Evolutionary conservation across 2,113 vertebrate genomes (phyloP).

Genomic region (Ifrita kowaldi): DNA sequence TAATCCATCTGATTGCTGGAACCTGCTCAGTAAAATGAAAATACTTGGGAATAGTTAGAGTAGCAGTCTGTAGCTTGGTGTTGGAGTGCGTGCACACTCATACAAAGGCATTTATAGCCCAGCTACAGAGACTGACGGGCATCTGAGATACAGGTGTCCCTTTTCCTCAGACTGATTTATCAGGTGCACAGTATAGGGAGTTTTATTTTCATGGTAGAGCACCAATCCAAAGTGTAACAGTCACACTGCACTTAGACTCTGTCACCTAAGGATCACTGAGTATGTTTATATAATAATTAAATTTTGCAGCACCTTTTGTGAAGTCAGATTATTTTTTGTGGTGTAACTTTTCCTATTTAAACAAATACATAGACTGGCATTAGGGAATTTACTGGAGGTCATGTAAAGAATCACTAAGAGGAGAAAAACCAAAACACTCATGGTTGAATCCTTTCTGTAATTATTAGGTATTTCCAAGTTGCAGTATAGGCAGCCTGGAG

Average conservation of each 20-base stretch:
- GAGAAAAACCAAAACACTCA: neutral
- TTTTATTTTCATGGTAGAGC: neutral
- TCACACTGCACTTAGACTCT: neutral
- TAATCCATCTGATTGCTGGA: slow-evolving; percentile 39
- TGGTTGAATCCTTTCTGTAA: neutral
- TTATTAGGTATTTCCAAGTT: neutral
- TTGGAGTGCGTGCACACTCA: accelerated
- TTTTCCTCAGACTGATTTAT: neutral
- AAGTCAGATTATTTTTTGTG: neutral
- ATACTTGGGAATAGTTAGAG: neutral
- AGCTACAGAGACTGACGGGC: neutral
- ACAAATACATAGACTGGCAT: neutral
- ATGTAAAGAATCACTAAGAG: neutral
- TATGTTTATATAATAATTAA: neutral
- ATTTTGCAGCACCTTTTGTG: neutral
- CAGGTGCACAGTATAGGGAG: neutral
- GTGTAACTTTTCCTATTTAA: neutral
- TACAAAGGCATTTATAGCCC: neutral
- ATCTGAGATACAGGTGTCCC: neutral
- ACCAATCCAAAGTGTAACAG: neutral
- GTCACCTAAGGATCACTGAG: neutral
- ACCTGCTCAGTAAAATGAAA: slow-evolving; percentile 7
- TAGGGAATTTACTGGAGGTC: neutral
- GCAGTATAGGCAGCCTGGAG: neutral
- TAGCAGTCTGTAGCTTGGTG: neutral